Evolutionary conservation across 1,140 invertebrate genomes (phyloP).

Genomic region (Apolygus lucorum): DNA sequence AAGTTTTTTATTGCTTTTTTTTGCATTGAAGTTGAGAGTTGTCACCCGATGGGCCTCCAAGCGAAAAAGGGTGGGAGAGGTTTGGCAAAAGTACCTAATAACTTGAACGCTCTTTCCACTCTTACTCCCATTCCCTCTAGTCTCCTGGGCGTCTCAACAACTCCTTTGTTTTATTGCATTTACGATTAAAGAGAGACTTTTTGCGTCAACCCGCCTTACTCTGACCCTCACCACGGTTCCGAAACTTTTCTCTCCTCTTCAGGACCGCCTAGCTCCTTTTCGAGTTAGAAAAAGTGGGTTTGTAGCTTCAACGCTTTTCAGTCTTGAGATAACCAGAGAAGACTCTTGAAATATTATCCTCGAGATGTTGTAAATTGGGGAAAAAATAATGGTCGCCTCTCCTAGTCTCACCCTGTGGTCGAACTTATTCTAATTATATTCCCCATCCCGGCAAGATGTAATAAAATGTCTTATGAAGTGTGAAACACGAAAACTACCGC

Average conservation of each 20-base stretch:
- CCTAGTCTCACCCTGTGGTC: too few species aligned
- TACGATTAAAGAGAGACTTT: conserved; percentile 11
- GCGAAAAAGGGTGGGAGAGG: background rate
- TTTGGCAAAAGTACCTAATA: conserved; percentile 12
- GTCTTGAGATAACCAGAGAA: background rate
- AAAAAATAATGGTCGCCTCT: background rate
- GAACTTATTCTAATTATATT: too few species aligned
- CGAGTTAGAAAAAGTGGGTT: background rate
- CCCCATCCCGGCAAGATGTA: too few species aligned
- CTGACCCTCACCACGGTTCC: background rate
- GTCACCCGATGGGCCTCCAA: background rate
- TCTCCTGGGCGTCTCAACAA: conserved; percentile 11
- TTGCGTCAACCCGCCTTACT: background rate
- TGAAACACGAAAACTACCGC: too few species aligned
- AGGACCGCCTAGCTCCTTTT: background rate
- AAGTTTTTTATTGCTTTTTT: background rate
- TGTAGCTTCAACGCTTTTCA: background rate
- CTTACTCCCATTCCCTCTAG: background rate
- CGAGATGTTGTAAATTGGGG: background rate
- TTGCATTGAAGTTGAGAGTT: conserved; percentile 1
- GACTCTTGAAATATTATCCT: background rate
- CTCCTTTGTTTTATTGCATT: conserved; percentile 15
- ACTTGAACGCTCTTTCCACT: background rate
- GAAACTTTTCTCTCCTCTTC: background rate
- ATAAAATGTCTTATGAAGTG: too few species aligned